Percentiles rank a stretch among this genome's conserved stretches.
These are phyloP conservation scores for Oncorhynchus tshawytscha DNA, from an alignment of 2,113 vertebrate genomes.

Conservation along the genomic window DNA sequence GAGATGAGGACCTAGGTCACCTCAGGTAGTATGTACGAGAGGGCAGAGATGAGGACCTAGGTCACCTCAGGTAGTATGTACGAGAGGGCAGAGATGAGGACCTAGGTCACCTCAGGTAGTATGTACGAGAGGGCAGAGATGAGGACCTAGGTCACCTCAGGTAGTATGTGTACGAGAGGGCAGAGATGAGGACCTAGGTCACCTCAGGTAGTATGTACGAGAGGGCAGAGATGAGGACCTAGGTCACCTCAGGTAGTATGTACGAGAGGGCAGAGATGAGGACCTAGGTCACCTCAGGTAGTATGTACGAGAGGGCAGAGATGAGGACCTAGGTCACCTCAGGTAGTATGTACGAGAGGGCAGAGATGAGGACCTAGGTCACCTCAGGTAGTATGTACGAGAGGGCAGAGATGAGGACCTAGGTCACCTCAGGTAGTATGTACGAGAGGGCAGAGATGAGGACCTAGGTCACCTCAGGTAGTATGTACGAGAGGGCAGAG, in stretches of 20 bases:
- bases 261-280: slow-evolving; percentile 94
- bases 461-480: slow-evolving; percentile 85
- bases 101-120: slow-evolving; percentile 68
- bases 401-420: slow-evolving; percentile 92
- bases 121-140: slow-evolving; percentile 94
- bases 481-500: slow-evolving; percentile 87
- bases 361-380: slow-evolving; percentile 91
- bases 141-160: slow-evolving; percentile 85
- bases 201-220: slow-evolving; percentile 85
- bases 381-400: slow-evolving; percentile 85
- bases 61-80: slow-evolving; percentile 51
- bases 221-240: slow-evolving; percentile 89
- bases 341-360: slow-evolving; percentile 88
- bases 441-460: slow-evolving; percentile 93
- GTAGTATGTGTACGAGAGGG: slow-evolving; percentile 92
- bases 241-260: slow-evolving; percentile 80
- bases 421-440: slow-evolving; percentile 83
- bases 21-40: slow-evolving; percentile 94
- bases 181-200: slow-evolving; percentile 92
- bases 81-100: no score
- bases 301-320: slow-evolving; percentile 89
- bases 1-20: slow-evolving; percentile 49
- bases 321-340: slow-evolving; percentile 87
- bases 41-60: slow-evolving; percentile 92
- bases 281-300: slow-evolving; percentile 86